Conservation (phyloP, 2,797 vertebrate species). For the Coluber constrictor region DNA sequence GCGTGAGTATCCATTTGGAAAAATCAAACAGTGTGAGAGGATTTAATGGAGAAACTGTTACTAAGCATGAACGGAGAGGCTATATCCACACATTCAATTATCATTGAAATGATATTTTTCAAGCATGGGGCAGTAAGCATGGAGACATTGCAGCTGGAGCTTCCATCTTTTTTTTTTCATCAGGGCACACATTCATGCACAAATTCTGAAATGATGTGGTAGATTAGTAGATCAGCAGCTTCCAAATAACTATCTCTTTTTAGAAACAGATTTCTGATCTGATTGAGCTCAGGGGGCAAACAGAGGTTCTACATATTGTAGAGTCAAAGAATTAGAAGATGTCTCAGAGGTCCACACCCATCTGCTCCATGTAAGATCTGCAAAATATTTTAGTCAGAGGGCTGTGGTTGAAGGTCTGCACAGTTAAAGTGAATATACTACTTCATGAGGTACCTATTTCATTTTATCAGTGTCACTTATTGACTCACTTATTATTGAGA, state of each 20-base stretch:
- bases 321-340: neutral
- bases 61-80: neutral
- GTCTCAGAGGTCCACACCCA: neutral
- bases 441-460: neutral
- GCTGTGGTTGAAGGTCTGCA: neutral
- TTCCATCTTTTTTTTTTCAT: neutral
- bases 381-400: neutral
- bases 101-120: neutral
- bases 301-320: neutral
- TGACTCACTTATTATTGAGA: neutral
- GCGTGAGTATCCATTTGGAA: slow-evolving; percentile 12
- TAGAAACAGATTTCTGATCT: neutral
- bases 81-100: neutral
- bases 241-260: neutral
- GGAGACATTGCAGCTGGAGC: neutral
- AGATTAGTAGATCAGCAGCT: neutral
- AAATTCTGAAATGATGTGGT: neutral
- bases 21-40: slow-evolving; percentile 32
- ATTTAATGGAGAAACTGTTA: neutral
- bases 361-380: neutral
- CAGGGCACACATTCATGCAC: no score
- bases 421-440: neutral
- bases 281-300: neutral
- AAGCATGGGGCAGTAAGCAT: neutral
- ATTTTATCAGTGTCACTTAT: neutral